Conservation (phyloP, 2,113 vertebrate species). For the Procavia capensis region DNA sequence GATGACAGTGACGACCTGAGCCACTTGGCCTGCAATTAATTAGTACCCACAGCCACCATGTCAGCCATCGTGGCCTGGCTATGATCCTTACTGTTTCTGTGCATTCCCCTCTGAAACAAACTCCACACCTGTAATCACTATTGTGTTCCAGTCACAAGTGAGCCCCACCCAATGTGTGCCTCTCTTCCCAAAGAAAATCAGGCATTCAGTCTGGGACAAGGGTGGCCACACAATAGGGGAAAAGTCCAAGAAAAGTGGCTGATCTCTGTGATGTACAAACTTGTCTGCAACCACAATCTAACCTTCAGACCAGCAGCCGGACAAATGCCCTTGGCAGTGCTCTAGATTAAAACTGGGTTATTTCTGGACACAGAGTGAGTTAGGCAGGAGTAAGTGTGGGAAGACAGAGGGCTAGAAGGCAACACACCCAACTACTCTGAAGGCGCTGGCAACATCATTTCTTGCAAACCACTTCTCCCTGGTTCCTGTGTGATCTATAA, state of each 20-base stretch:
- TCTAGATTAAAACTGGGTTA: no score
- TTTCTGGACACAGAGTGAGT: not conserved
- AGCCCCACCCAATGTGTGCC: not conserved
- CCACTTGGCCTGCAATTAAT: not conserved
- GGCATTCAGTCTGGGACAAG: not conserved
- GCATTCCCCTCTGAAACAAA: not conserved
- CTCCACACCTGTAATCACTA: not conserved
- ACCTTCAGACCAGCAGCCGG: no score
- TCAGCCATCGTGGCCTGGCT: not conserved
- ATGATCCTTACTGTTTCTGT: not conserved
- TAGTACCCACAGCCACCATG: not conserved
- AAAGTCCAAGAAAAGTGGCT: not conserved
- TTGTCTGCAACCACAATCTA: not conserved
- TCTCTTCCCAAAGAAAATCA: not conserved
- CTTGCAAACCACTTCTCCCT: not conserved
- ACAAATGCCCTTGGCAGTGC: not conserved
- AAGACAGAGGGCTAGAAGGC: accelerated
- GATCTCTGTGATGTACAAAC: not conserved
- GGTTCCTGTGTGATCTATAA: not conserved
- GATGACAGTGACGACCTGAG: no score
- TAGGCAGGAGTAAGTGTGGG: not conserved
- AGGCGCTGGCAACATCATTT: no score
- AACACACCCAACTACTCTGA: no score
- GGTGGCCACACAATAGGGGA: not conserved
- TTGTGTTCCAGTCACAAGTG: not conserved